Evolutionary conservation across 1,140 invertebrate species (phyloP).

Genomic region (Chlorops oryzae): DNA sequence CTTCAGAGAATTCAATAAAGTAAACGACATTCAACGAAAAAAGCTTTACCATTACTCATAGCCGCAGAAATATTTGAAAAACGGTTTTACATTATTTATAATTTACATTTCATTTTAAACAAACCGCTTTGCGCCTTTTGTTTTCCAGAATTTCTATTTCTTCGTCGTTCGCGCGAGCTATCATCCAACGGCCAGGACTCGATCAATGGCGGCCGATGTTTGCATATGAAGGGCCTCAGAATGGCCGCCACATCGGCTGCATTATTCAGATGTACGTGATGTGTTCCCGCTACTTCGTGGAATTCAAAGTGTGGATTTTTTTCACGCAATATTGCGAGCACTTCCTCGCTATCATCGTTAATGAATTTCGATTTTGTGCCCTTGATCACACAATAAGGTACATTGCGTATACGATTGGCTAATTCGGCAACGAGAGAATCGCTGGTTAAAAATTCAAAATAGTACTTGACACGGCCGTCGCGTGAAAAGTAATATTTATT

Average conservation of each 20-base stretch:
- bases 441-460: conserved; percentile 31
- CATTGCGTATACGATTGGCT: conserved; percentile 31
- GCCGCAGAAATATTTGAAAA: no score
- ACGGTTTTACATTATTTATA: no score
- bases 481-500: conserved; percentile 58
- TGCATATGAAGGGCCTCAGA: conserved; percentile 55
- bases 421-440: conserved; percentile 32
- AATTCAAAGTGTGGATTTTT: conserved; percentile 56
- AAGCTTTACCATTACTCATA: no score
- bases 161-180: no score
- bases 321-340: conserved; percentile 52
- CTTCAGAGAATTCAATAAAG: no score
- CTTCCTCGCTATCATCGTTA: conserved; percentile 41
- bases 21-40: no score
- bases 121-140: no score
- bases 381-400: conserved; percentile 42
- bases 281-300: conserved; percentile 58
- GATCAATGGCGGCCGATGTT: conserved; percentile 32
- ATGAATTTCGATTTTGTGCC: conserved; percentile 34
- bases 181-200: conserved; percentile 31
- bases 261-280: conserved; percentile 68
- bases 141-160: no score
- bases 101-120: no score
- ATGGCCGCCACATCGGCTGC: conserved; percentile 53
- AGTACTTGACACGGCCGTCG: conserved; percentile 53